phyloP scores from a whole-genome alignment of 2,797 vertebrate genomes.

The Urophycis tenuis region DNA sequence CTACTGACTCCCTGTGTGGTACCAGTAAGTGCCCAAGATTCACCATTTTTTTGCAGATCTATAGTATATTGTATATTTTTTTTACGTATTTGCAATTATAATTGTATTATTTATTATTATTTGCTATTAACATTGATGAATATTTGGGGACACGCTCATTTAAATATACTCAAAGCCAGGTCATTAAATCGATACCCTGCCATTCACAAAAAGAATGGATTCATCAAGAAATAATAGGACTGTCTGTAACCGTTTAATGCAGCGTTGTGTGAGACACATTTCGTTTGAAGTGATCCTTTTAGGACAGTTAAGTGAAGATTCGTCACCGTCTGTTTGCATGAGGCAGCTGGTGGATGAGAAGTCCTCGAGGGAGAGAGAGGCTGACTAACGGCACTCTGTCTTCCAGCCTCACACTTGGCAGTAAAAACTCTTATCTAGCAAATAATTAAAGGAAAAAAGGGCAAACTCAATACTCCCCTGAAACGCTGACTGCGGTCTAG shows the following conservation, averaged over 20 bases:
- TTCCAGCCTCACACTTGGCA: not conserved
- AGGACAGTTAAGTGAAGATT: too few species aligned
- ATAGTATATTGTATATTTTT: too few species aligned
- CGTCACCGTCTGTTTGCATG: not conserved
- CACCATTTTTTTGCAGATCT: too few species aligned
- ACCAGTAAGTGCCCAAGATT: not conserved
- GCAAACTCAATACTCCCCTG: not conserved
- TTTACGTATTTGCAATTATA: too few species aligned
- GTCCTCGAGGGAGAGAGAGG: not conserved
- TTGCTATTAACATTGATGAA: not conserved
- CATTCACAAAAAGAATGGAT: not conserved
- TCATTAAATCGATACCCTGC: not conserved
- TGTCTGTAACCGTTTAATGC: not conserved
- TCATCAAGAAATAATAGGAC: not conserved
- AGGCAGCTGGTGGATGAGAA: not conserved
- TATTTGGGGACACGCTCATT: not conserved
- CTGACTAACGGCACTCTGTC: not conserved
- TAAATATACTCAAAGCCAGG: not conserved
- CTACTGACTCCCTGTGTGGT: not conserved
- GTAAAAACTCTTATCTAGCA: not conserved
- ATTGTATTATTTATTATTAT: too few species aligned
- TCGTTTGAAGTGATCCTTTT: not conserved
- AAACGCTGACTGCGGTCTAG: not conserved
- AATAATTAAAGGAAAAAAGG: not conserved
- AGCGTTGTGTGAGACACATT: not conserved